These are phyloP conservation scores for Passer montanus DNA, from an alignment of 2,113 vertebrate genomes.

Conservation along the genomic window DNA sequence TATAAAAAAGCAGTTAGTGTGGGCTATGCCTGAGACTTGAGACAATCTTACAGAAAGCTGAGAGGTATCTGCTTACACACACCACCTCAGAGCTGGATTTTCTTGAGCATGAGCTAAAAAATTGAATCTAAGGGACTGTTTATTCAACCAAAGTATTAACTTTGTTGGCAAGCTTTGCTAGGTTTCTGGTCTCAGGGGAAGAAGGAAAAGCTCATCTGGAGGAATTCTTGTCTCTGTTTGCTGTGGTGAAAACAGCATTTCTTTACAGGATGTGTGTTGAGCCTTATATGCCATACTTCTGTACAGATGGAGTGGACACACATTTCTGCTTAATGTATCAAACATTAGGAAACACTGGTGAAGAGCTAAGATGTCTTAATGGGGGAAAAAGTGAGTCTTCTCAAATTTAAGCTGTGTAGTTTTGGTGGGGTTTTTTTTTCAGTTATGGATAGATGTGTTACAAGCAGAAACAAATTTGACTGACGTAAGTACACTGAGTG, in stretches of 20 bases:
- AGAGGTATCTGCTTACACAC: not conserved
- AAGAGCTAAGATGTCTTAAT: not conserved
- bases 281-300: not conserved
- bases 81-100: not conserved
- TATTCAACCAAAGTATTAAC: not conserved
- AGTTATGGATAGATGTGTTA: not conserved
- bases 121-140: not conserved
- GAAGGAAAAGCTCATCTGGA: constrained; percentile 13
- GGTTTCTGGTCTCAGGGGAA: not conserved
- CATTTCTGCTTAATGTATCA: not conserved
- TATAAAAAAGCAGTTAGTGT: not conserved
- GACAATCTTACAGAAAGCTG: not conserved
- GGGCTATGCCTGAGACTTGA: not conserved
- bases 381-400: not conserved
- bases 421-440: not conserved
- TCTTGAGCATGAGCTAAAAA: not conserved
- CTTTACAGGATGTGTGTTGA: not conserved
- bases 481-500: not conserved
- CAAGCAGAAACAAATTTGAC: not conserved
- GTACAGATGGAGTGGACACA: not conserved
- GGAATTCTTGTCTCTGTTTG: not conserved
- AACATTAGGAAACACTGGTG: not conserved
- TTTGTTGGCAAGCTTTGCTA: constrained; percentile 13
- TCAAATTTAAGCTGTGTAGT: not conserved
- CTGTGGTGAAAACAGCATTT: constrained; percentile 2